Percentiles rank a stretch among this genome's conserved stretches.
phyloP scores from a whole-genome alignment of 2,888 invertebrate species.

The Tenodera sinensis region DNA sequence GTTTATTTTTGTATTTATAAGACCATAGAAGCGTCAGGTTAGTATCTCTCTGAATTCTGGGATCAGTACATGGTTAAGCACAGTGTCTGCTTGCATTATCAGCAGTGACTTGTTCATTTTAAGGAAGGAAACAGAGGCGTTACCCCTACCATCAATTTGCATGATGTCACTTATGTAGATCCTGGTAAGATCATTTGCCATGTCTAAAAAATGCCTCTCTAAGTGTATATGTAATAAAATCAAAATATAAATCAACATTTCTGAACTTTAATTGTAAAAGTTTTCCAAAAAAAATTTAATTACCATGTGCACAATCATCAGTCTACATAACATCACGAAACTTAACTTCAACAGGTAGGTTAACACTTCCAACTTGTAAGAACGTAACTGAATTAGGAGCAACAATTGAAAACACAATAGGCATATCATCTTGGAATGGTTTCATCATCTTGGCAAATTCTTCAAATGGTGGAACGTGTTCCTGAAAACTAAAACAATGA shows the following conservation, averaged over 20 bases:
- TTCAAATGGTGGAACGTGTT: neutral
- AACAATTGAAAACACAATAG: conserved; percentile 48
- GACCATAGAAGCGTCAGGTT: too few relatives aligned
- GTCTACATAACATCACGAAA: neutral
- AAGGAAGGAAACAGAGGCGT: too few relatives aligned
- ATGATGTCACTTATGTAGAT: too few relatives aligned
- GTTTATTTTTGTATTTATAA: too few relatives aligned
- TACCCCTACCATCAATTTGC: too few relatives aligned
- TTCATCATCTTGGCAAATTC: neutral
- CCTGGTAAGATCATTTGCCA: too few relatives aligned
- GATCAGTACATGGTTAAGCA: too few relatives aligned
- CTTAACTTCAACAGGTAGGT: neutral
- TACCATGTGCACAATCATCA: neutral
- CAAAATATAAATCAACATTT: neutral
- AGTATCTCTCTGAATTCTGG: too few relatives aligned
- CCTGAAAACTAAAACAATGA: neutral
- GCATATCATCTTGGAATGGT: conserved; percentile 40
- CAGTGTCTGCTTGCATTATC: too few relatives aligned
- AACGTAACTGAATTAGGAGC: conserved; percentile 48
- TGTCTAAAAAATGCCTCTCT: too few relatives aligned
- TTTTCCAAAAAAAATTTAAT: neutral
- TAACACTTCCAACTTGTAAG: conserved; percentile 36
- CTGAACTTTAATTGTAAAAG: neutral
- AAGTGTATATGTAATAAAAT: neutral
- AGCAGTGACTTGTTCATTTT: too few relatives aligned